Base-by-base conservation (phyloP, 2,797 vertebrate species). In the Selene dorsalis region DNA sequence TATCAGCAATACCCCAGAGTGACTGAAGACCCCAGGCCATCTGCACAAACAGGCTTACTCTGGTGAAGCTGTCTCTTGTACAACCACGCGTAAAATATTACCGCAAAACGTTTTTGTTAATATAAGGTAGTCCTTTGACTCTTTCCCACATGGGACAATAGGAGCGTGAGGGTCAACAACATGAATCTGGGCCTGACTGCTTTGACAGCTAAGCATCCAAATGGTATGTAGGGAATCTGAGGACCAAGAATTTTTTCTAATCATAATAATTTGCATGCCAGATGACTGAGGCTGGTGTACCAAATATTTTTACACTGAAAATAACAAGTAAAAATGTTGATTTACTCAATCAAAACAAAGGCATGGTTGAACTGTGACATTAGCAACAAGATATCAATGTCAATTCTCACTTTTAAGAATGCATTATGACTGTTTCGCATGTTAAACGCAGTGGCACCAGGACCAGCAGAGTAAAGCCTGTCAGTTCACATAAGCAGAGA, bases 21-120 rank as follows among this genome's bases (percentile, higher is more conserved):
- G 45, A 43, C 0, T 63, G 18, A 84, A 28, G 12, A 68, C 50
- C 62, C 26, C 52, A 3, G 41, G 55, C 73, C 56, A 45, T 48
- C 84, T 79, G 80, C 77, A 87, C 83, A 87, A 93, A 91, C 89
- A 83, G 65, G 84, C 61, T 86, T 78, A 86, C 70, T 79, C 69
- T 83, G 74, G 52, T 73, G 79, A 74, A 65, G 50, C 48, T 14
- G 53, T 65, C 79, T 81, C 65, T 60, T 76, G 86, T 64, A 84
- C 90, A 94, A 89, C 79, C 92, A 94, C 12, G 90, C 84, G 73
- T 83, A 76, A 92, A 92, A 82, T 77, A 88, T 61, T 43, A 70
- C 72, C 69, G 61, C 79, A 84, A 89, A 93, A 90, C 56, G 84
- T 74, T 88, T 88, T 86, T 88, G 90, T 90, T 89, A 83, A 69